Evolutionary conservation across 1,140 invertebrate species (phyloP), one percentile per base, ranked within the genome.

Genomic region (Paraescarpia echinospica): DNA sequence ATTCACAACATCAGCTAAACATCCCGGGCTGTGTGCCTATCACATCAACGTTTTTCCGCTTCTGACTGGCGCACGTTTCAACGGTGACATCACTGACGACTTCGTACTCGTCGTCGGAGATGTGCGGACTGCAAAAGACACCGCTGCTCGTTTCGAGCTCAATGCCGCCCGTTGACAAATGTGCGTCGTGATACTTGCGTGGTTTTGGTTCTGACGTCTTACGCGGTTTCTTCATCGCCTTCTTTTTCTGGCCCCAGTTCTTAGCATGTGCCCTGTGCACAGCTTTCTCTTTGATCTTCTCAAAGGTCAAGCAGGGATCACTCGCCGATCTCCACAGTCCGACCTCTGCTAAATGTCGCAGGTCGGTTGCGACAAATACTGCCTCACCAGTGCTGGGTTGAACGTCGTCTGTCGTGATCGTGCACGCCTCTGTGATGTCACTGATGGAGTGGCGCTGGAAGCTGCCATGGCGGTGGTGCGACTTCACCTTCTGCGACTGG

Each of bases 271-370:
- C 33, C 2, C 34, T 6, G 31, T 92, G 91, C 34, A 92, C 33
- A 31, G 41, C 91, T 59, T 92, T 92, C 48, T 92, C 91, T 51
- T 92, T 48, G 48, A 92, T 35, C 91, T 41, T 92, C 18, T 92
- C 33, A n/a, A 92, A 92, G 18, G 91, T 92, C 35, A 92, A 35
- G 91, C 41, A 35, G 2, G 91, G 91, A 31, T 92, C 91, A 27
- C 35, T 48, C 9, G 51, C 35, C 18, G 91, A 92, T 12, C 91
- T 34, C 33, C 48, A 92, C 91, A 92, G 34, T 22, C 33, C 35
- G 34, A 92, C 35, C 12, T 92, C 51, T 4, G 91, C 8, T 22
- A 35, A 34, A 31, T 34, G 34, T 18, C 90, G 90, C 35, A 41
- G 90, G 22, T 92, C 51, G 8, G 91, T 51, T 1, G 91, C 22